Evolutionary conservation across 1,140 invertebrate genomes (phyloP), one percentile per base, ranked within the genome.

Genomic region (Drosophila asahinai): DNA sequence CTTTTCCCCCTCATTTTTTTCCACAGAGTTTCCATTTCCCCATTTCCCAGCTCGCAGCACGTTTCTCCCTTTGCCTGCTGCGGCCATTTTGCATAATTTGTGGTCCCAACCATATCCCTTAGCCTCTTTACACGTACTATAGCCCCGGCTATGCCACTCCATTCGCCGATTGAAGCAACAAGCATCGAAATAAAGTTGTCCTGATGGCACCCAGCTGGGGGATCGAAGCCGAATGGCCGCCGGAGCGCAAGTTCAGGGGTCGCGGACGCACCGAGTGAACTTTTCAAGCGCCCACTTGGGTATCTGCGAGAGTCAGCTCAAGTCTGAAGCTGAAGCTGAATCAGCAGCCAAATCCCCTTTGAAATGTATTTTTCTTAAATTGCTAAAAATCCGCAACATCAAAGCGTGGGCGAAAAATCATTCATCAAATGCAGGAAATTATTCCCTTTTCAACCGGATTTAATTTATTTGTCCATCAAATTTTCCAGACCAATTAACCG

Each of bases 51-150:
- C 33, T 64, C 3, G 17, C 36, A 30, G 12, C 62, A 70, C 66
- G 62, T 43, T 45, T 48, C 40, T 38, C 38, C 47, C 62, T 72
- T 58, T 59, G 43, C 52, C 43, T 59, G 38, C 52, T 71, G 70
- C 70, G 52, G 25, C 70, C 65, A 71, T 73, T 73, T 73, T 73
- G 66, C 70, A 73, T 73, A 73, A 73, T 73, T 73, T 73, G 65
- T 11, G 62, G 48, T 40, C 5, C 33, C 60, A 9, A 15, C 22
- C 22, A 63, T 47, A 38, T 38, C 43, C 64, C 12, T 36, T 33
- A 36, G 17, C 40, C 59, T n/a, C 27, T 43, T 45, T 48, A 38
- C 42, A 64, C 64, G 65, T 48, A 33, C 65, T 22, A n/a, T 48
- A 36, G 38, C 5, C 65, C 15, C 25, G 59, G 12, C 60, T 48